Percentiles rank a stretch among this genome's conserved stretches.
phyloP scores from a whole-genome alignment of 2,888 invertebrate genomes.

The Rutpela maculata region DNA sequence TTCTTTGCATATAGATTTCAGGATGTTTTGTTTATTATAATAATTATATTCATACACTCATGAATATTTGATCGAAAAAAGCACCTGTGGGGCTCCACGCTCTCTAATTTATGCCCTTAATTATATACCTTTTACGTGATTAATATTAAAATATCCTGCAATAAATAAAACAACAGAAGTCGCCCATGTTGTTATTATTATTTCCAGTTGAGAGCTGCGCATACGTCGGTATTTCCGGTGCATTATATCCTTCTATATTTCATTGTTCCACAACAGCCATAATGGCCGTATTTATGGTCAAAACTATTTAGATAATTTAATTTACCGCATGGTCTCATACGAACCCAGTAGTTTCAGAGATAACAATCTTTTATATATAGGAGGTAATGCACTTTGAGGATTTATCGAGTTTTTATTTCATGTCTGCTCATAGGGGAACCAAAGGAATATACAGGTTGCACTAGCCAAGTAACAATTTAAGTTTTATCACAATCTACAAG shows the following conservation, averaged over 20 bases:
- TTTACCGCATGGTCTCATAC: slow-evolving; percentile 42
- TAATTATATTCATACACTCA: background rate
- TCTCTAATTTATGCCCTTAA: slow-evolving; percentile 38
- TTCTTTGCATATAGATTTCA: background rate
- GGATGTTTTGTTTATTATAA: background rate
- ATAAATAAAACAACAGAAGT: slow-evolving; percentile 42
- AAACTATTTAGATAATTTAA: slow-evolving; percentile 57
- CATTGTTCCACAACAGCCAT: slow-evolving; percentile 51
- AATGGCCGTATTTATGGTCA: slow-evolving; percentile 56
- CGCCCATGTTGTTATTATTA: slow-evolving; percentile 36
- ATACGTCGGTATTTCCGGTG: slow-evolving; percentile 54
- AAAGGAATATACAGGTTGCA: too few species aligned
- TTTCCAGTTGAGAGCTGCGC: slow-evolving; percentile 34
- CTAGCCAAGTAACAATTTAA: too few species aligned
- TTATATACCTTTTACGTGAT: slow-evolving; percentile 43
- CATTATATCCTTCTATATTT: slow-evolving; percentile 52
- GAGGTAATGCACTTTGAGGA: background rate
- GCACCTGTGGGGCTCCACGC: slow-evolving; percentile 11
- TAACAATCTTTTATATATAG: slow-evolving; percentile 6
- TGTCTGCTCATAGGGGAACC: too few species aligned
- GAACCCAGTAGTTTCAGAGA: background rate
- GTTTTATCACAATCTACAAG: too few species aligned
- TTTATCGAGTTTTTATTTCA: too few species aligned
- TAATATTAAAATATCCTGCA: slow-evolving; percentile 37
- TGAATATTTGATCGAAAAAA: background rate